Percentiles rank a stretch among this genome's conserved stretches.
Evolutionary conservation across 2,888 invertebrate genomes (phyloP).

Genomic region (Sphinx pinastri): DNA sequence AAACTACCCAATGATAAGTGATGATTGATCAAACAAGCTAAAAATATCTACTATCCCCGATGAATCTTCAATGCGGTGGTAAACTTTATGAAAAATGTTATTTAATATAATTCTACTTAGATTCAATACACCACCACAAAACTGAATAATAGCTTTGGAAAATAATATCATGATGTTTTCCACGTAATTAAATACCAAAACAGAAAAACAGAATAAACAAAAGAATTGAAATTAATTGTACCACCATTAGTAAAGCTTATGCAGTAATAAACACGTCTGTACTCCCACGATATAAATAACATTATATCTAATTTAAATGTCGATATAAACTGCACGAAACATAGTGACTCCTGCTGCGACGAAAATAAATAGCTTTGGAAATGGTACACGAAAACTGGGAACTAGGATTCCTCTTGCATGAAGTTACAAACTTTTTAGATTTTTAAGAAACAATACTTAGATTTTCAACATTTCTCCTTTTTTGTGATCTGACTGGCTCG

Average conservation of each 20-base stretch:
- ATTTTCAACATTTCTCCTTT: no score
- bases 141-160: background rate
- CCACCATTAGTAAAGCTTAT: conserved; percentile 13
- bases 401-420: conserved; percentile 13
- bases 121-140: background rate
- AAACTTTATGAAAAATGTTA: no score
- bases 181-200: background rate
- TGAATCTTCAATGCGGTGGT: no score
- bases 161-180: background rate
- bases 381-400: conserved; percentile 28
- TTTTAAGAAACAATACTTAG: background rate
- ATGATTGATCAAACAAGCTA: no score
- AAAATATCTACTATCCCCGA: no score
- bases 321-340: conserved; percentile 35
- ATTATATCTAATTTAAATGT: conserved; percentile 30
- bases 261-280: conserved; percentile 19
- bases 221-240: conserved; percentile 12
- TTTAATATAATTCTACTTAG: background rate
- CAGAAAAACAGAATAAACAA: conserved; percentile 1
- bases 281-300: conserved; percentile 17
- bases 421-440: background rate
- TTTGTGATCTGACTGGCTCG: no score
- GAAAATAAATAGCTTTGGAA: conserved; percentile 36
- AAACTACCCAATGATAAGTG: no score
- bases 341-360: conserved; percentile 41